Evolutionary conservation across 1,140 invertebrate species (phyloP), one percentile per base, ranked within the genome.

Genomic region (Drosophila lini): DNA sequence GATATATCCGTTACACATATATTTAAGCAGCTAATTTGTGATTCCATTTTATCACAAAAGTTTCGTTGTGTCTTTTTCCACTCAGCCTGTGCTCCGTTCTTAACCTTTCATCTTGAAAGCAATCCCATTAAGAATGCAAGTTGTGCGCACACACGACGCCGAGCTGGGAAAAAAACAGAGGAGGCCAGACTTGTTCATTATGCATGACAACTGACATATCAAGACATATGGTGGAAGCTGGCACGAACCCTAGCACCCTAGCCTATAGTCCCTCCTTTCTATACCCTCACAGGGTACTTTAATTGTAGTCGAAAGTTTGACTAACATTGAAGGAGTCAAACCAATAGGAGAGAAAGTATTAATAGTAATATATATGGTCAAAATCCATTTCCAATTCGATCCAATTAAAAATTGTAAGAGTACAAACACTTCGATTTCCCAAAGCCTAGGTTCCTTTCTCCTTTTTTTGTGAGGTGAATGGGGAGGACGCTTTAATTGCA

Each of bases 181-280:
- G 28, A 32, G 38, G 28, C 47, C 41, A 44, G 47, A 57, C 60
- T 57, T 40, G 55, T 86, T 60, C 74, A 82, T 86, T 88, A 86
- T 86, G 79, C 70, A 86, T 80, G 70, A 80, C 75, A 86, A 82
- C 80, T 82, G 82, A 68, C 82, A 88, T 82, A 86, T 88, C 78
- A 86, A 80, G 82, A 88, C 83, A 79, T 79, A 86, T 71, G 69
- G 62, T 42, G 31, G 55, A 38, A 63, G 42, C 44, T 81, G 52
- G 28, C 50, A 75, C 50, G 42, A 78, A 59, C 62, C 59, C 61
- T 34, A 48, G 71, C 58, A 76, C 73, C 61, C 22, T 22, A 22
- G 22, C 22, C 22, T 22, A 42, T 69, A 74, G 82, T 71, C 63
- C 52, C 48, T 65, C 70, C 57, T 65, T 48, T 68, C 74, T 10